Conservation (phyloP, 2,113 vertebrate species). For the Benitochromis conjunctus region DNA sequence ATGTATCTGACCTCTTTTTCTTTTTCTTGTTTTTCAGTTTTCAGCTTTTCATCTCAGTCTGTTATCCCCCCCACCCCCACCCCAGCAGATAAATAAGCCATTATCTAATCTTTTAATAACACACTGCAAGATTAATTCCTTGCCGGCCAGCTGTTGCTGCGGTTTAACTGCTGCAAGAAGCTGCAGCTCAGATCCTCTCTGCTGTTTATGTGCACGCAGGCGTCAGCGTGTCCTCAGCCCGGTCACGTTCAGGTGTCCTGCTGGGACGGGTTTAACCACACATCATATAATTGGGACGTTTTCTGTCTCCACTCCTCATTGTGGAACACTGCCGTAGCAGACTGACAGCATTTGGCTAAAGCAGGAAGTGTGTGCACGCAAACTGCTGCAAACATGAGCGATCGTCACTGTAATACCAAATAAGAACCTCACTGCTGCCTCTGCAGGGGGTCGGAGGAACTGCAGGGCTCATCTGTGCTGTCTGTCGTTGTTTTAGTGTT, state of each 20-base stretch:
- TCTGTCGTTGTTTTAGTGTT: neutral
- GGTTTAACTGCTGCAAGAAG: slow-evolving; percentile 55
- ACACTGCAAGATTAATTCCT: slow-evolving; percentile 70
- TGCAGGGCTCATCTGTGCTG: neutral
- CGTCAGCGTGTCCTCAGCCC: neutral
- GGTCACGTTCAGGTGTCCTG: neutral
- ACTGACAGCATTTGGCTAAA: neutral
- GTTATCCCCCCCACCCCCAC: neutral
- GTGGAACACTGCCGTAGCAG: neutral
- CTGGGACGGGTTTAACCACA: neutral
- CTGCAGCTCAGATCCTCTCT: slow-evolving; percentile 7
- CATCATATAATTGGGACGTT: neutral
- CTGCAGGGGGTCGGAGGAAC: neutral
- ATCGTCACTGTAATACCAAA: neutral
- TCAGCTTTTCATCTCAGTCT: slow-evolving; percentile 46
- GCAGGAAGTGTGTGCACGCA: neutral
- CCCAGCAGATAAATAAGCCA: slow-evolving; percentile 69
- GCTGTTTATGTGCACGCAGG: neutral
- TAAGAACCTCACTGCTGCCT: neutral
- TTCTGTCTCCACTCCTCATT: neutral
- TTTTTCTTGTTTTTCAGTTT: slow-evolving; percentile 27
- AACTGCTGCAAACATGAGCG: neutral
- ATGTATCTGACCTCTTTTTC: neutral
- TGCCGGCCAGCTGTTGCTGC: slow-evolving; percentile 68
- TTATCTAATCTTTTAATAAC: slow-evolving; percentile 78